Conservation (phyloP, 2,113 vertebrate species). For the Potamarius usumacintae region DNA sequence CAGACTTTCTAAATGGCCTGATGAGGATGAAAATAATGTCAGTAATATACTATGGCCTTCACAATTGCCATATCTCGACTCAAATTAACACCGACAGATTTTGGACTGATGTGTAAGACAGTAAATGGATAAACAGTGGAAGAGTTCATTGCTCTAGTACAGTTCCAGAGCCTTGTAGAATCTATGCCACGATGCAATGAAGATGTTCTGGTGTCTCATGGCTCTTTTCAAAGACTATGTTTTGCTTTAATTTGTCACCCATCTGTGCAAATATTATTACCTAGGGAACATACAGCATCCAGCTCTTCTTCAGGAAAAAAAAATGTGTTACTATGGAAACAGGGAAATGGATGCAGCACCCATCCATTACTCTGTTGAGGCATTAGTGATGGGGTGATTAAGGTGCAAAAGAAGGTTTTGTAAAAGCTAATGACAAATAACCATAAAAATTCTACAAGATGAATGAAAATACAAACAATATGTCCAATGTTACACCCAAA, state of each 20-base stretch:
- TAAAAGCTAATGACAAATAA: not conserved
- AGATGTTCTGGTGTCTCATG: not conserved
- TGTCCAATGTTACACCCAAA: not conserved
- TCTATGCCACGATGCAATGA: not conserved
- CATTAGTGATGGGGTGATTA: not conserved
- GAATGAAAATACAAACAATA: not conserved
- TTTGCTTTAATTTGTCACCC: not conserved
- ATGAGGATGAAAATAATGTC: not conserved
- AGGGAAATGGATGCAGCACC: conserved; percentile 41
- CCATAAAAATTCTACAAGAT: not conserved
- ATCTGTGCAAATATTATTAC: conserved; percentile 15
- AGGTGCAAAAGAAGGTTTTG: not conserved
- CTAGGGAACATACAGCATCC: conserved; percentile 41
- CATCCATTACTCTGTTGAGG: not conserved
- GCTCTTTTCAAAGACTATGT: not conserved
- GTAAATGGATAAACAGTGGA: not conserved
- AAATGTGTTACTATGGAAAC: conserved; percentile 54
- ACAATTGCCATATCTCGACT: too few relatives aligned
- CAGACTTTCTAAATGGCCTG: not conserved
- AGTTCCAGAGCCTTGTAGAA: not conserved
- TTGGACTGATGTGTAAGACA: not conserved
- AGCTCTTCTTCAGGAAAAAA: conserved; percentile 11
- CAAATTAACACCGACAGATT: not conserved
- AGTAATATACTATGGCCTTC: not conserved
- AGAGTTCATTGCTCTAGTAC: not conserved